Evolutionary conservation across 2,797 vertebrate species (phyloP).

Genomic region (Chromis chromis): DNA sequence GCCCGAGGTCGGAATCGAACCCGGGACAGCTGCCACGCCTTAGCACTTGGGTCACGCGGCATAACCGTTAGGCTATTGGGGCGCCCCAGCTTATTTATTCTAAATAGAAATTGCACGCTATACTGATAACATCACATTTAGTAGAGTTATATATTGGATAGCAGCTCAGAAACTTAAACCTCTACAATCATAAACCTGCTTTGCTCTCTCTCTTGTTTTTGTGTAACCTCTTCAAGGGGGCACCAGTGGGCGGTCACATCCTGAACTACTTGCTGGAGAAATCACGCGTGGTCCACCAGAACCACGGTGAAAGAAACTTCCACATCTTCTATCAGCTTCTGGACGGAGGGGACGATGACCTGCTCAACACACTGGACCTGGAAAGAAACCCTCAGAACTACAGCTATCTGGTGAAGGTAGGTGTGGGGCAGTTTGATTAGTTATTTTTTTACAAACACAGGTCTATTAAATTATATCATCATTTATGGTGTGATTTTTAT

Average conservation of each 20-base stretch:
- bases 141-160: neutral
- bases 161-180: neutral
- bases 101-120: neutral
- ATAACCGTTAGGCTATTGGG: too few species aligned
- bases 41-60: too few species aligned
- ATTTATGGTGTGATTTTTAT: neutral
- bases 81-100: neutral
- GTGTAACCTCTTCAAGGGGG: conserved; percentile 82
- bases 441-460: conserved; percentile 14
- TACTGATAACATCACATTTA: neutral
- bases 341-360: conserved; percentile 91
- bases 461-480: neutral
- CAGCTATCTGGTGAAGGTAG: conserved; percentile 93
- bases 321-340: conserved; percentile 98
- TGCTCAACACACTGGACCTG: conserved; percentile 88
- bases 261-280: conserved; percentile 98
- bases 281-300: conserved; percentile 97
- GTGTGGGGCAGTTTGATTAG: conserved; percentile 12
- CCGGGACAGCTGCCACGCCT: too few species aligned
- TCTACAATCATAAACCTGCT: neutral
- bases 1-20: too few species aligned
- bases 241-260: conserved; percentile 95
- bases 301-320: conserved; percentile 97
- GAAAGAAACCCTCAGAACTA: conserved; percentile 93
- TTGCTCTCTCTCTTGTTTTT: neutral